phyloP scores from a whole-genome alignment of 2,113 vertebrate genomes.

The Salvelinus alpinus region DNA sequence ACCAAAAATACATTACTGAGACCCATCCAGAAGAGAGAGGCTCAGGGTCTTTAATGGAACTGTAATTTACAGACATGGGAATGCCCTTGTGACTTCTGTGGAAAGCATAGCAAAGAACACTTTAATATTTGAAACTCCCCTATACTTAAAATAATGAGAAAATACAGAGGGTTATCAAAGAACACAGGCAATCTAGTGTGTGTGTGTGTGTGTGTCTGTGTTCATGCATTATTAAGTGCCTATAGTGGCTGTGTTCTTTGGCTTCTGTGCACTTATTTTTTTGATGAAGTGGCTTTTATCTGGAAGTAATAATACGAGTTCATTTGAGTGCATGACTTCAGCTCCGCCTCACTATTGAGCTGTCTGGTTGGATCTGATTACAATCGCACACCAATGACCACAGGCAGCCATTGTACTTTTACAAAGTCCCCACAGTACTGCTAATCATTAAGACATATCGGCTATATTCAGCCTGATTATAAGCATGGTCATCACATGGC shows the following conservation, averaged over 20 bases:
- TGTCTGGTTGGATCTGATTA: slow-evolving; percentile 30
- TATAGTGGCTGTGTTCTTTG: slow-evolving; percentile 14
- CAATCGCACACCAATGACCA: slow-evolving; percentile 29
- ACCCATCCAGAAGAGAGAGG: slow-evolving; percentile 14
- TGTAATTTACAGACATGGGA: slow-evolving; percentile 11
- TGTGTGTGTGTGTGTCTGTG: background rate
- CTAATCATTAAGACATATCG: background rate
- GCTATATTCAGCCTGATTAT: background rate
- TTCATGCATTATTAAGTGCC: slow-evolving; percentile 6
- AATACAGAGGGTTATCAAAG: too few relatives aligned
- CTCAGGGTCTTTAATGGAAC: slow-evolving; percentile 16
- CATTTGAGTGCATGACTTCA: slow-evolving; percentile 46
- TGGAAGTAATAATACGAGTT: slow-evolving; percentile 28
- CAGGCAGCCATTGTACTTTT: background rate
- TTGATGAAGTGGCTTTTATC: slow-evolving; percentile 53
- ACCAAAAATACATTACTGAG: slow-evolving; percentile 8
- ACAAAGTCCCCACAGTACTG: slow-evolving; percentile 6
- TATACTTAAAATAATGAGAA: too few relatives aligned
- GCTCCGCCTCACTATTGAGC: slow-evolving; percentile 33
- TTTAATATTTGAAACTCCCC: too few relatives aligned
- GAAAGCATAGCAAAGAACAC: background rate
- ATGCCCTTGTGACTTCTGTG: background rate
- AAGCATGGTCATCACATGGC: slow-evolving; percentile 10
- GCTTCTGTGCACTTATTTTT: slow-evolving; percentile 10
- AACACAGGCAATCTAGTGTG: too few relatives aligned